Percentiles rank a stretch among this genome's conserved stretches.
Conservation (phyloP, 2,797 vertebrate genomes). For the Aeoliscus strigatus region DNA sequence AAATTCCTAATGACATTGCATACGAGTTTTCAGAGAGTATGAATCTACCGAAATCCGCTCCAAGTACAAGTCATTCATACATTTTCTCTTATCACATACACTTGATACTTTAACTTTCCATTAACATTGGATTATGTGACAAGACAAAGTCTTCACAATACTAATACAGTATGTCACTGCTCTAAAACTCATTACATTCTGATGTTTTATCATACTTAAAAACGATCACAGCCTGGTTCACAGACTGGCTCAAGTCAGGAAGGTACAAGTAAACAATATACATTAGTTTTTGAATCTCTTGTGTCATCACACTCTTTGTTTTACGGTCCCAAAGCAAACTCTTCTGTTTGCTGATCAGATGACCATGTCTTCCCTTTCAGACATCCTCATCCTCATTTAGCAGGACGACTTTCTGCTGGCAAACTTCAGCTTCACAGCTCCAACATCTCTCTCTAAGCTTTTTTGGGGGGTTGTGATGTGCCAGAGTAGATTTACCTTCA, state of each 20-base stretch:
- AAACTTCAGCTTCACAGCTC: conserved; percentile 67
- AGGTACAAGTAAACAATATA: too few relatives aligned
- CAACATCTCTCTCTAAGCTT: conserved; percentile 63
- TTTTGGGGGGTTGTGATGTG: conserved; percentile 77
- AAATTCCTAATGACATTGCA: too few relatives aligned
- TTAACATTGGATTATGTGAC: conserved; percentile 25
- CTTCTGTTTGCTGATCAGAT: conserved; percentile 40
- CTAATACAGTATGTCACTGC: conserved; percentile 22
- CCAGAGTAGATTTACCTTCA: conserved; percentile 96
- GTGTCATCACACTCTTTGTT: not conserved
- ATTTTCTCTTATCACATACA: too few relatives aligned
- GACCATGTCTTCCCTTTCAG: conserved; percentile 20
- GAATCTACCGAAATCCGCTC: too few relatives aligned
- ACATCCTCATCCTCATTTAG: conserved; percentile 30
- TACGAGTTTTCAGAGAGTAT: too few relatives aligned
- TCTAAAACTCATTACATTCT: conserved; percentile 6
- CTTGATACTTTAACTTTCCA: conserved; percentile 14
- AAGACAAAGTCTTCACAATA: conserved; percentile 30
- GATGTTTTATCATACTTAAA: not conserved
- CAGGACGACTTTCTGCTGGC: conserved; percentile 34
- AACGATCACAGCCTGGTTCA: not conserved
- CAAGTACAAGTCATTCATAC: too few relatives aligned
- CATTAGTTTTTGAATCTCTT: too few relatives aligned
- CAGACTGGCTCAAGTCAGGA: too few relatives aligned
- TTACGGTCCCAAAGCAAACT: too few relatives aligned